These are phyloP conservation scores for Dromaius novaehollandiae DNA, from an alignment of 2,113 vertebrate genomes.

Conservation along the genomic window DNA sequence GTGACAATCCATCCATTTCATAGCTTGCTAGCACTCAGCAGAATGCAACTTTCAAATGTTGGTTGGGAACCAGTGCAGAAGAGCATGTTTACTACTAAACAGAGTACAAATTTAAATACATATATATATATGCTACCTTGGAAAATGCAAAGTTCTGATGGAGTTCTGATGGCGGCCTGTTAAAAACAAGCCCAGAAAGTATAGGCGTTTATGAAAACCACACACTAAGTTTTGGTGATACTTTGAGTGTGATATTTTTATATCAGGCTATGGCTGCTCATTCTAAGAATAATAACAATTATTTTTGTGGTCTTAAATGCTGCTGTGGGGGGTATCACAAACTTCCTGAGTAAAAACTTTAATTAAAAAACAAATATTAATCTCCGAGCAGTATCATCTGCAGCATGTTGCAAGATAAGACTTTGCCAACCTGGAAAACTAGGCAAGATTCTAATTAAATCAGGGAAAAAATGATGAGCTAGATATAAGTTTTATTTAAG, in stretches of 20 bases:
- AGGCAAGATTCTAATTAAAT: slow-evolving; percentile 64
- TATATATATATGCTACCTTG: not conserved
- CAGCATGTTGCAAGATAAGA: slow-evolving; percentile 49
- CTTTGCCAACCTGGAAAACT: slow-evolving; percentile 38
- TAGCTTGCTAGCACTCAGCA: not conserved
- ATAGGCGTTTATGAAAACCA: not conserved
- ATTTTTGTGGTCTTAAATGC: slow-evolving; percentile 30
- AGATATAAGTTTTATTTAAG: slow-evolving; percentile 51
- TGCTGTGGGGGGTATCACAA: slow-evolving; percentile 26
- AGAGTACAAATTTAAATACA: not conserved
- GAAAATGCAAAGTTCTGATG: not conserved
- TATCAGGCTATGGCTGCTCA: not conserved
- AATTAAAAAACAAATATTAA: slow-evolving; percentile 57
- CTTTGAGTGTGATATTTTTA: not conserved
- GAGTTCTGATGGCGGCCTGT: not conserved
- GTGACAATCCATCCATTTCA: not conserved
- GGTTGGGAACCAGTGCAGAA: not conserved
- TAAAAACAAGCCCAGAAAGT: slow-evolving; percentile 6
- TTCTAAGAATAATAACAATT: slow-evolving; percentile 37
- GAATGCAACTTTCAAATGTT: not conserved
- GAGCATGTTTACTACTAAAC: not conserved
- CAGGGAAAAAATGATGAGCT: not conserved
- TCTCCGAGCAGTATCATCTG: slow-evolving; percentile 43
- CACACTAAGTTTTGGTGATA: not conserved
- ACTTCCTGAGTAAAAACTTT: slow-evolving; percentile 34